Percentiles rank a stretch among this genome's conserved stretches.
Evolutionary conservation across 2,888 invertebrate species (phyloP).

Genomic region (Eupithecia centaureata): DNA sequence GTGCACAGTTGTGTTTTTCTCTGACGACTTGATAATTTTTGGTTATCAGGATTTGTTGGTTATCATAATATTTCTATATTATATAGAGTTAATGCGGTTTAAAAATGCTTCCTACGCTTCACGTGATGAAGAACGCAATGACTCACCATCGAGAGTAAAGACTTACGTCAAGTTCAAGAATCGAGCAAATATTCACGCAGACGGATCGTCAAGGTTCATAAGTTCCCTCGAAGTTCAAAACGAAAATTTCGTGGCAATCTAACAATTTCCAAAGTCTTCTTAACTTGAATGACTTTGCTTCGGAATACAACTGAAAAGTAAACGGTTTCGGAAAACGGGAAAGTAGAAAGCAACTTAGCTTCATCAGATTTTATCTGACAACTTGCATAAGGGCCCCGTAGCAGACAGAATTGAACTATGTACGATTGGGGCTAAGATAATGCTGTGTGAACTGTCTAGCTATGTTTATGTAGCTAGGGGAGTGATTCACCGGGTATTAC

Average conservation of each 20-base stretch:
- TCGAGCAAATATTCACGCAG: constrained; percentile 38
- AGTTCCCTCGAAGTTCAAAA: constrained; percentile 40
- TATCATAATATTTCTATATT: neutral
- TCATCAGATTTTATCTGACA: constrained; percentile 42
- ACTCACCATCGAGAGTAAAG: constrained; percentile 31
- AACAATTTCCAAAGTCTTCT: constrained; percentile 50
- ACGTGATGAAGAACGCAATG: constrained; percentile 39
- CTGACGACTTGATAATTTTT: neutral
- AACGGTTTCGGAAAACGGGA: constrained; percentile 45
- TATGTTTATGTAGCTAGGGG: constrained; percentile 15
- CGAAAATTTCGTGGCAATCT: constrained; percentile 51
- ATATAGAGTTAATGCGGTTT: neutral
- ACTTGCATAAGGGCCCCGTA: constrained; percentile 39
- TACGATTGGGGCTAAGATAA: no score
- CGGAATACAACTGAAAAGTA: constrained; percentile 53
- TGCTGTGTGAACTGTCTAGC: no score
- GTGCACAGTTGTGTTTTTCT: neutral
- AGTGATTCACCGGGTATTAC: constrained; percentile 12
- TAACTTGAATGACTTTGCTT: constrained; percentile 45
- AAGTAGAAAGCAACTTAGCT: constrained; percentile 45
- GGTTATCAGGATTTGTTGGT: no score
- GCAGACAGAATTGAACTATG: constrained; percentile 31
- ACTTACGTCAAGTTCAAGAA: constrained; percentile 25
- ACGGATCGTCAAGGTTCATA: constrained; percentile 27
- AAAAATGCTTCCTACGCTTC: constrained; percentile 30